These are phyloP conservation scores for Apeltes quadracus DNA, from an alignment of 2,113 vertebrate species.

Conservation along the genomic window DNA sequence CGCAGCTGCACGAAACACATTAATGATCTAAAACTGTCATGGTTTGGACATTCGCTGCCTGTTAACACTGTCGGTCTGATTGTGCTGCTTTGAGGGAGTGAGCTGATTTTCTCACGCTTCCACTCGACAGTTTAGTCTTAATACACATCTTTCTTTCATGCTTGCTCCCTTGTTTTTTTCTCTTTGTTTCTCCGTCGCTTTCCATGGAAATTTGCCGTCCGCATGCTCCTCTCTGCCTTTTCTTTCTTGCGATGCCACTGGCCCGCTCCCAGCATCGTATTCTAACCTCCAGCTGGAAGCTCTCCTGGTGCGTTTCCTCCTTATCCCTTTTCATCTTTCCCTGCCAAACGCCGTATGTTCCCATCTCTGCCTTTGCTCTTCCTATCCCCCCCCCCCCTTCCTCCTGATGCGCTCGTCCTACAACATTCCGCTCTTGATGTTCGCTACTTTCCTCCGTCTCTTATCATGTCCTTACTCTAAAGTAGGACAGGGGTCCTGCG, in stretches of 20 bases:
- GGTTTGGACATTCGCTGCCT: constrained; percentile 17
- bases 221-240: constrained; percentile 46
- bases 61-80: constrained; percentile 31
- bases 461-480: constrained; percentile 45
- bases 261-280: constrained; percentile 59
- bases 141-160: constrained; percentile 46
- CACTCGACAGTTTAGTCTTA: constrained; percentile 32
- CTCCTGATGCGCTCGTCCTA: background rate
- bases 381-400: background rate
- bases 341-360: constrained; percentile 44
- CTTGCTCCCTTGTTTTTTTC: background rate
- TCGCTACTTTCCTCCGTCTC: constrained; percentile 26
- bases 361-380: constrained; percentile 22
- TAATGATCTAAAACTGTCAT: constrained; percentile 23
- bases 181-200: constrained; percentile 41
- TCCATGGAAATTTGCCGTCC: constrained; percentile 29
- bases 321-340: constrained; percentile 31
- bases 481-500: constrained; percentile 45
- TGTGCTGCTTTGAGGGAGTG: constrained; percentile 36
- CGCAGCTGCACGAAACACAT: constrained; percentile 5
- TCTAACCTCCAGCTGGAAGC: constrained; percentile 71
- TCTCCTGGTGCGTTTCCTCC: constrained; percentile 54
- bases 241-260: constrained; percentile 47
- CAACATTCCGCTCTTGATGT: constrained; percentile 12
- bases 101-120: constrained; percentile 43